phyloP scores from a whole-genome alignment of 2,113 vertebrate genomes.

The Megalops atlanticus region DNA sequence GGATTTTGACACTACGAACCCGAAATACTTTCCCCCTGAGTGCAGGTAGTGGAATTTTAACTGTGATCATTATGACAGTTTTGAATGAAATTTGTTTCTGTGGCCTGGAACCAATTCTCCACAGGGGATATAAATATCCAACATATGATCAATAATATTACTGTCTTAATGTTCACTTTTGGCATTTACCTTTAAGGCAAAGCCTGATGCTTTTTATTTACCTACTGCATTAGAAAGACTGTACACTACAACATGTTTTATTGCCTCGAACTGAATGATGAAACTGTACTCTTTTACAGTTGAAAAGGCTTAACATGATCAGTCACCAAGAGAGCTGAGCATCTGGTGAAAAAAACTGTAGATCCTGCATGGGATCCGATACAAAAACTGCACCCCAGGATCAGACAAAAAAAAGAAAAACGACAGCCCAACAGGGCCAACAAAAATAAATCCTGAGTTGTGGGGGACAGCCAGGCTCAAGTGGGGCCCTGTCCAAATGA shows the following conservation, averaged over 20 bases:
- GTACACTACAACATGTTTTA: neutral
- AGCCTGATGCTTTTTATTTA: no score
- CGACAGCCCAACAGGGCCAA: neutral
- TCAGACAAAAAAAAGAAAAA: neutral
- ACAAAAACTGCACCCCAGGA: neutral
- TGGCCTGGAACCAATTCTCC: neutral
- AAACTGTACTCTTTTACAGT: constrained; percentile 2
- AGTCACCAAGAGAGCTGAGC: neutral
- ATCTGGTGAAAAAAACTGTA: neutral
- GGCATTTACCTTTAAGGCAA: no score
- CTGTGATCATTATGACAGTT: neutral
- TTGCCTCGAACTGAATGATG: no score
- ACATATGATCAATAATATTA: no score
- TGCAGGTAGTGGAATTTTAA: no score
- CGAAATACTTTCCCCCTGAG: no score
- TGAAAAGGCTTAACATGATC: no score
- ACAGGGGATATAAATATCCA: neutral
- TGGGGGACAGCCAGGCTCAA: neutral
- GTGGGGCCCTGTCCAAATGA: neutral
- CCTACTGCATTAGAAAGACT: no score
- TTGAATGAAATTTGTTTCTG: neutral
- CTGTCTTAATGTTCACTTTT: no score
- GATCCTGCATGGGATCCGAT: neutral
- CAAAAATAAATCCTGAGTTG: neutral
- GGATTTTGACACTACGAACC: no score